A percentile compares a stretch with the other conserved stretches of the same genome.
Conservation (phyloP, 2,888 invertebrate genomes). For the Cosmia trapezina region DNA sequence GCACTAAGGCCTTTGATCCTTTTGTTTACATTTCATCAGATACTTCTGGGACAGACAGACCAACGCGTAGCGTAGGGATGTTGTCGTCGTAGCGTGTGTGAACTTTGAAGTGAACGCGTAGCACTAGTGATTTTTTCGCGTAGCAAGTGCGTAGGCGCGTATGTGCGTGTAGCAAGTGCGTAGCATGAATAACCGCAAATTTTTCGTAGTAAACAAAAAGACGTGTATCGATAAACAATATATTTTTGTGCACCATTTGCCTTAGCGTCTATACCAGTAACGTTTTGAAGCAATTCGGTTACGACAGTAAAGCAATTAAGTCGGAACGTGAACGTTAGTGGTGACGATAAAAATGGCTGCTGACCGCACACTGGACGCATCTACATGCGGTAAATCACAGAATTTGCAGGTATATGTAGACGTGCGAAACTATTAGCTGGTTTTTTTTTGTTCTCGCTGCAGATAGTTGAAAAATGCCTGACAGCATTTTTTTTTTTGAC, state of each 20-base stretch:
- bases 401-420: conserved; percentile 11
- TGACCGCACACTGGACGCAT: conserved; percentile 35
- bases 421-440: conserved; percentile 6
- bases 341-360: conserved; percentile 48
- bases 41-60: background rate
- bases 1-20: too few relatives aligned
- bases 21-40: background rate
- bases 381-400: conserved; percentile 43
- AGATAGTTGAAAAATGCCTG: background rate
- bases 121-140: background rate
- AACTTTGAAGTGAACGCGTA: background rate
- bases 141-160: conserved; percentile 20
- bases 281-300: conserved; percentile 35
- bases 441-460: background rate
- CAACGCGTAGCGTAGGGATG: background rate
- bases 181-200: background rate
- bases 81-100: background rate
- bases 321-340: conserved; percentile 31
- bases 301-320: conserved; percentile 47
- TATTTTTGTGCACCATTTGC: conserved; percentile 1
- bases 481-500: background rate
- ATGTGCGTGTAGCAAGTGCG: background rate
- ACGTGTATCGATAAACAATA: background rate
- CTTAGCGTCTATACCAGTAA: conserved; percentile 2
- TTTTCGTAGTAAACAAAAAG: too few relatives aligned